Evolutionary conservation across 2,797 vertebrate genomes (phyloP).

Genomic region (Periparus ater): DNA sequence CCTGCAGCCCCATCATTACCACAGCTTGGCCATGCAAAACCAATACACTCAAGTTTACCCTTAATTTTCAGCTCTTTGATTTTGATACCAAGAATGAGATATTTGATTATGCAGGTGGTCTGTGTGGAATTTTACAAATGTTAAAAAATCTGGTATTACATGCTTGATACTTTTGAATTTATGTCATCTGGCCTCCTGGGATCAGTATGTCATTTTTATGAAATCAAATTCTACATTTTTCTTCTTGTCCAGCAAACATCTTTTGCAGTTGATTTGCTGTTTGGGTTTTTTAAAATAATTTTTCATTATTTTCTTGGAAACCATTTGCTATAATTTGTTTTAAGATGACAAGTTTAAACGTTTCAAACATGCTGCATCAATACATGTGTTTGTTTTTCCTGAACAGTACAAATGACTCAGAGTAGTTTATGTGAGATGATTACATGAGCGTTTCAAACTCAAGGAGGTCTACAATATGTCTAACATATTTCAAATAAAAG

Average conservation of each 20-base stretch:
- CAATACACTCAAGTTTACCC: neutral
- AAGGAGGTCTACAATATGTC: neutral
- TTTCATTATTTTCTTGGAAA: neutral
- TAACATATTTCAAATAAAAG: conserved; percentile 8
- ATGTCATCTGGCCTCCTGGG: neutral
- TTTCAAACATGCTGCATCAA: neutral
- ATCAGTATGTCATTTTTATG: neutral
- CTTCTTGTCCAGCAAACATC: neutral
- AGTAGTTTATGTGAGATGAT: neutral
- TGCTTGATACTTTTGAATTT: neutral
- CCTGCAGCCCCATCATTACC: neutral
- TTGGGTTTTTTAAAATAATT: neutral
- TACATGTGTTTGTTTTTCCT: neutral
- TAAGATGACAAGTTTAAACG: neutral
- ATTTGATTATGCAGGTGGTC: neutral
- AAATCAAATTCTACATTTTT: neutral
- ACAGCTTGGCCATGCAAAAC: neutral
- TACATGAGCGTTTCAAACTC: neutral
- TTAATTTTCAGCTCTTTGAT: neutral
- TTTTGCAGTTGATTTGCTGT: neutral
- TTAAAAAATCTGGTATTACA: neutral
- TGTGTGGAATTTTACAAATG: neutral
- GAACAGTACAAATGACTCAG: neutral
- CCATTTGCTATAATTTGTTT: neutral
- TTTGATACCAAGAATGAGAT: neutral